Percentiles rank a stretch among this genome's conserved stretches.
Conservation (phyloP, 2,797 vertebrate species). For the Acanthopagrus latus region DNA sequence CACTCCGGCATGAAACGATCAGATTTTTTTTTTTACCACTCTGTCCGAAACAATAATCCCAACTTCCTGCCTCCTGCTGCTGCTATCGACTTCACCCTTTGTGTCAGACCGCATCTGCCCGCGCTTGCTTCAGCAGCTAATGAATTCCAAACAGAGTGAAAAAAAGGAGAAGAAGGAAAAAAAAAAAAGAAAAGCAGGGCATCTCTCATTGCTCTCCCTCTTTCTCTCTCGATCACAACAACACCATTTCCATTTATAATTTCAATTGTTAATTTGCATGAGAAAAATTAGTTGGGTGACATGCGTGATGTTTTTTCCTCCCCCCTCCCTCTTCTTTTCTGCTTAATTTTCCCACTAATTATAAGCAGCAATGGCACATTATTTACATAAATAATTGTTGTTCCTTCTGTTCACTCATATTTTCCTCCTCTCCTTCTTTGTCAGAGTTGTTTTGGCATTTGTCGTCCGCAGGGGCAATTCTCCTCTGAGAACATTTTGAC, state of each 20-base stretch:
- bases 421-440: slow-evolving; percentile 84
- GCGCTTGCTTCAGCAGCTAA: slow-evolving; percentile 81
- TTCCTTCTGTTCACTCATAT: slow-evolving; percentile 96
- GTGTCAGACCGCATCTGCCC: slow-evolving; percentile 86
- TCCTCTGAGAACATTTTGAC: slow-evolving; percentile 82
- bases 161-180: slow-evolving; percentile 15
- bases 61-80: slow-evolving; percentile 70
- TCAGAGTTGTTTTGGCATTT: slow-evolving; percentile 86
- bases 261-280: slow-evolving; percentile 99
- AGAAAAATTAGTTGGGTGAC: slow-evolving; percentile 97
- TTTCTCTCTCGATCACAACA: slow-evolving; percentile 88
- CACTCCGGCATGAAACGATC: slow-evolving; percentile 41
- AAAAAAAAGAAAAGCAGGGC: slow-evolving; percentile 63
- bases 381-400: slow-evolving; percentile 99
- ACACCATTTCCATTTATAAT: slow-evolving; percentile 99
- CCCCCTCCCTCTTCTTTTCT: slow-evolving; percentile 76
- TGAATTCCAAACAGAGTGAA: slow-evolving; percentile 90
- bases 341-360: slow-evolving; percentile 93
- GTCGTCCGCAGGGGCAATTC: slow-evolving; percentile 82
- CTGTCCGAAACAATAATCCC: slow-evolving; percentile 63
- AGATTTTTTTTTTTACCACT: slow-evolving; percentile 24
- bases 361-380: slow-evolving; percentile 99
- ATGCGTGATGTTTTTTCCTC: slow-evolving; percentile 89
- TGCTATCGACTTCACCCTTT: slow-evolving; percentile 79
- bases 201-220: slow-evolving; percentile 84